Evolutionary conservation across 2,888 invertebrate species (phyloP).

Genomic region (Cephus rjabovi): DNA sequence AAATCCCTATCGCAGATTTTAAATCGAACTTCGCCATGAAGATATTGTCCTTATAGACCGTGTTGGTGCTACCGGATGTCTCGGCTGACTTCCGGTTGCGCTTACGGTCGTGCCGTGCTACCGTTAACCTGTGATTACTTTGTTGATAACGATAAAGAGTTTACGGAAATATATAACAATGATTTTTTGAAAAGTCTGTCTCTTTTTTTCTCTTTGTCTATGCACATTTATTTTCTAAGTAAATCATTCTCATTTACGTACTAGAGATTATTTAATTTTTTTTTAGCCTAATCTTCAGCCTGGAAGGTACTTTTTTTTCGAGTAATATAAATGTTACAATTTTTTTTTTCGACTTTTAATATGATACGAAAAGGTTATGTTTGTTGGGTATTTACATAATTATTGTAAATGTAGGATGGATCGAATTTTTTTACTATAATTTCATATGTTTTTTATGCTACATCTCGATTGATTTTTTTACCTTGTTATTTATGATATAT

Average conservation of each 20-base stretch:
- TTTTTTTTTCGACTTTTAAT: neutral
- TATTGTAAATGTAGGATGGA: too few relatives aligned
- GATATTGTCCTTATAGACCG: neutral
- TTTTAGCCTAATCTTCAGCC: too few relatives aligned
- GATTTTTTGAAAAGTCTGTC: conserved; percentile 12
- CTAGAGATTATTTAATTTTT: neutral
- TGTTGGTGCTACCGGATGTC: neutral
- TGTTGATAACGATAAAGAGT: conserved; percentile 2
- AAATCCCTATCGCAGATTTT: neutral
- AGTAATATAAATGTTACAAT: neutral
- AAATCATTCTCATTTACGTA: neutral
- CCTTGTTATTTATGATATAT: neutral
- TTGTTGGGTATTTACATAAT: too few relatives aligned
- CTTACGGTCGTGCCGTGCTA: conserved; percentile 4
- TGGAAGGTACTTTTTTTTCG: neutral
- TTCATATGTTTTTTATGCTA: neutral
- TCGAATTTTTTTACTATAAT: neutral
- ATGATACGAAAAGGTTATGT: neutral
- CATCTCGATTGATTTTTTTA: neutral
- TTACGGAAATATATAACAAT: neutral
- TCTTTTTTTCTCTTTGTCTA: conserved; percentile 23
- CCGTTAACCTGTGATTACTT: conserved; percentile 33
- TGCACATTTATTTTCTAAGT: conserved; percentile 8
- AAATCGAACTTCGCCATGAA: neutral
- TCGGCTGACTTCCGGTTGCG: neutral